phyloP scores from a whole-genome alignment of 2,797 vertebrate genomes.

The Mus minutoides region DNA sequence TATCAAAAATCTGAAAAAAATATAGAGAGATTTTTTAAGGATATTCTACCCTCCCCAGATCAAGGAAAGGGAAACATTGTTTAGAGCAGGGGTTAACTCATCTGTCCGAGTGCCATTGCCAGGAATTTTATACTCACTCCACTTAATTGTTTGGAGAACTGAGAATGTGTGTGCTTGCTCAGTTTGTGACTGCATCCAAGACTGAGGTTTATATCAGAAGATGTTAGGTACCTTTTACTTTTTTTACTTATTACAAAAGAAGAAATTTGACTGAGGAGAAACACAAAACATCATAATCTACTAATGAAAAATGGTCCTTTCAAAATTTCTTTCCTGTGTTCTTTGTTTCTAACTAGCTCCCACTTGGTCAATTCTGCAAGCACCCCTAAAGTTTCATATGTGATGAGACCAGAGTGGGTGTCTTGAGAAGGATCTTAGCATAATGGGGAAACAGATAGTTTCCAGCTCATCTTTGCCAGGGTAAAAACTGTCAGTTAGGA shows the following conservation, averaged over 20 bases:
- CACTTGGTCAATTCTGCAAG: neutral
- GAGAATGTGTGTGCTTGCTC: neutral
- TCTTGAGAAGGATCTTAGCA: neutral
- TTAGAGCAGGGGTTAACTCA: neutral
- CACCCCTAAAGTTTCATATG: neutral
- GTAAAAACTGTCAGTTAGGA: neutral
- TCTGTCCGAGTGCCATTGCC: neutral
- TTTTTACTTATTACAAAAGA: neutral
- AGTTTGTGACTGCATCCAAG: neutral
- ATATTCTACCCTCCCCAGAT: neutral
- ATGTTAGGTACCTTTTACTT: neutral
- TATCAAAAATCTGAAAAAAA: neutral
- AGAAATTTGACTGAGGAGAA: neutral
- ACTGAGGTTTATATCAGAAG: neutral
- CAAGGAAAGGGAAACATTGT: neutral
- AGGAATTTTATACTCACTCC: neutral
- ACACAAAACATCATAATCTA: neutral
- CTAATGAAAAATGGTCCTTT: neutral
- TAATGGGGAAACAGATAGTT: neutral
- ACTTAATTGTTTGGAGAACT: neutral
- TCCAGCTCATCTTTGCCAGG: neutral
- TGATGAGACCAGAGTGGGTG: neutral
- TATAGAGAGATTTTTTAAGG: neutral
- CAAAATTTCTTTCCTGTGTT: neutral
- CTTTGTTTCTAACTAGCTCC: neutral